Evolutionary conservation across 2,113 vertebrate species (phyloP).

Genomic region (Hepsetus odoe): DNA sequence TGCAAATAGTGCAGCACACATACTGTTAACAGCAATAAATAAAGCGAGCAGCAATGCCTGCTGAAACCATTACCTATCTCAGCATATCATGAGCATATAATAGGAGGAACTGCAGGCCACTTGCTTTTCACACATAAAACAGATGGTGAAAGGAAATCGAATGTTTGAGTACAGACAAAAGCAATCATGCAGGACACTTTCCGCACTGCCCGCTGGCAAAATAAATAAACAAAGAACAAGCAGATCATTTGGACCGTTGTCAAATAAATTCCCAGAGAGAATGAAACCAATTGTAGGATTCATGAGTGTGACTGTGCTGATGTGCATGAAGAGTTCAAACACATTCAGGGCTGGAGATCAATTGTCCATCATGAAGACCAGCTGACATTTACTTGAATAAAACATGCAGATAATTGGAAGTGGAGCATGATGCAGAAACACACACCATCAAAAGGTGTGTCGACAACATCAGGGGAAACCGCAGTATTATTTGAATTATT

Average conservation of each 20-base stretch:
- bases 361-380: not conserved
- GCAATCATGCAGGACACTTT: conserved; percentile 34
- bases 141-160: not conserved
- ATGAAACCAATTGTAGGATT: conserved; percentile 14
- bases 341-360: not conserved
- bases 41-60: not conserved
- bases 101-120: not conserved
- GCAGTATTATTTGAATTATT: conserved; percentile 46
- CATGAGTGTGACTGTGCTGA: conserved; percentile 13
- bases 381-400: not conserved
- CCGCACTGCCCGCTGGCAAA: not conserved
- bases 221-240: conserved; percentile 12
- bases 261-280: conserved; percentile 29
- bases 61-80: not conserved
- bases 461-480: conserved; percentile 41
- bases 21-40: not conserved
- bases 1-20: not conserved
- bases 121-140: not conserved
- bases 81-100: not conserved
- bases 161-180: not conserved
- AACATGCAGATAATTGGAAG: not conserved
- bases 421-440: conserved; percentile 30
- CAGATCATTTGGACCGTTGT: conserved; percentile 2
- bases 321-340: not conserved
- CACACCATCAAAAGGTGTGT: conserved; percentile 18